Percentiles rank a stretch among this genome's conserved stretches.
Evolutionary conservation across 2,113 vertebrate species (phyloP).

Genomic region (Pycnonotus jocosus): DNA sequence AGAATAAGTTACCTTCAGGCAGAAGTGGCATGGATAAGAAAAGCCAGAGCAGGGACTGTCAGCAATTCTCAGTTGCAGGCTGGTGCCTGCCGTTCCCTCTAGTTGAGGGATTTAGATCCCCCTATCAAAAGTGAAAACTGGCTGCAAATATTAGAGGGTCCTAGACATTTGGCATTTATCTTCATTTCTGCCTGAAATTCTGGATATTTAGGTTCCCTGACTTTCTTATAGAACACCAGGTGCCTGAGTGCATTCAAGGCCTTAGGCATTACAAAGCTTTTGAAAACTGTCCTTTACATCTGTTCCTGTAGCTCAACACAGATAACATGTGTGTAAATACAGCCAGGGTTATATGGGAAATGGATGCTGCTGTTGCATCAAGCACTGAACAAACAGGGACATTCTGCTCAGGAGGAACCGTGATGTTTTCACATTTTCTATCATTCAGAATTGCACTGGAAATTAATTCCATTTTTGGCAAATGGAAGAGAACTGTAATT

Average conservation of each 20-base stretch:
- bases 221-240: background rate
- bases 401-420: background rate
- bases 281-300: background rate
- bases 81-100: background rate
- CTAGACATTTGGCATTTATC: background rate
- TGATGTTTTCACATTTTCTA: background rate
- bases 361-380: background rate
- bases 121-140: background rate
- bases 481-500: background rate
- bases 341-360: background rate
- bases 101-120: background rate
- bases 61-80: background rate
- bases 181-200: background rate
- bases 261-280: background rate
- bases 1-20: background rate
- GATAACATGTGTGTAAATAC: background rate
- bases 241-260: background rate
- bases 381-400: rapidly evolving
- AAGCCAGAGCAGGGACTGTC: background rate
- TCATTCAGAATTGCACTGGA: background rate
- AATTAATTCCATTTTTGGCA: background rate
- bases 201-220: background rate
- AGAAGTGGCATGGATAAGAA: background rate
- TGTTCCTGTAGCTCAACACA: background rate
- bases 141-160: background rate